Conservation (phyloP, 2,888 invertebrate species). For the Sialis lutaria region DNA sequence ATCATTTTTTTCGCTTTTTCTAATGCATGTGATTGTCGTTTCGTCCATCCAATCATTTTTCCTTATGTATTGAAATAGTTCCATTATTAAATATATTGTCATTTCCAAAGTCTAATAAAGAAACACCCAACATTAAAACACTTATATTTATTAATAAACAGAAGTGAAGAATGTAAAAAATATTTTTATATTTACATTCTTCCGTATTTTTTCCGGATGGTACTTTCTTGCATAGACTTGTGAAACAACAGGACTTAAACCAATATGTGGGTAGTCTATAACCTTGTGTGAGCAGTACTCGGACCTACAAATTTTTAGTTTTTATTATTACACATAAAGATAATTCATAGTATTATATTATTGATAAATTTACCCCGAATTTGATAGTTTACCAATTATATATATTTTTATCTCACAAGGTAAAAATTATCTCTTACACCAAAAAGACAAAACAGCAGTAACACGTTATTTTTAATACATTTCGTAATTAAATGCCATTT, state of each 20-base stretch:
- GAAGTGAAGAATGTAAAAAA: too few species aligned
- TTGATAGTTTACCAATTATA: too few species aligned
- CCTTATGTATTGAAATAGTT: slow-evolving; percentile 27
- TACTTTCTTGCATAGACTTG: slow-evolving; percentile 20
- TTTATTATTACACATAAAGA: background rate
- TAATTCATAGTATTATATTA: background rate
- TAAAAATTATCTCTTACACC: too few species aligned
- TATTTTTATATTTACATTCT: slow-evolving; percentile 12
- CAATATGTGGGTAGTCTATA: slow-evolving; percentile 17
- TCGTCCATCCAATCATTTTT: slow-evolving; percentile 35
- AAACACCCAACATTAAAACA: too few species aligned
- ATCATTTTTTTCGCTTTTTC: too few species aligned
- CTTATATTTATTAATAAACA: too few species aligned
- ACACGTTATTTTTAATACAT: too few species aligned
- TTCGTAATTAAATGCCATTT: too few species aligned
- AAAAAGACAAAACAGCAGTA: too few species aligned
- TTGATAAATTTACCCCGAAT: too few species aligned
- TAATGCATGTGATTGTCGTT: too few species aligned
- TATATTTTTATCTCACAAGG: too few species aligned
- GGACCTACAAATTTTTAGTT: slow-evolving; percentile 16
- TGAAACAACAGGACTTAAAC: slow-evolving; percentile 21
- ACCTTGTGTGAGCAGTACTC: slow-evolving; percentile 24
- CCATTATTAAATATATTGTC: slow-evolving; percentile 26
- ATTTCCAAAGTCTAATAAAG: slow-evolving; percentile 16
- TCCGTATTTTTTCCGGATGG: slow-evolving; percentile 16